These are phyloP conservation scores for Agriotes lineatus DNA, from an alignment of 2,888 invertebrate species.

Conservation along the genomic window DNA sequence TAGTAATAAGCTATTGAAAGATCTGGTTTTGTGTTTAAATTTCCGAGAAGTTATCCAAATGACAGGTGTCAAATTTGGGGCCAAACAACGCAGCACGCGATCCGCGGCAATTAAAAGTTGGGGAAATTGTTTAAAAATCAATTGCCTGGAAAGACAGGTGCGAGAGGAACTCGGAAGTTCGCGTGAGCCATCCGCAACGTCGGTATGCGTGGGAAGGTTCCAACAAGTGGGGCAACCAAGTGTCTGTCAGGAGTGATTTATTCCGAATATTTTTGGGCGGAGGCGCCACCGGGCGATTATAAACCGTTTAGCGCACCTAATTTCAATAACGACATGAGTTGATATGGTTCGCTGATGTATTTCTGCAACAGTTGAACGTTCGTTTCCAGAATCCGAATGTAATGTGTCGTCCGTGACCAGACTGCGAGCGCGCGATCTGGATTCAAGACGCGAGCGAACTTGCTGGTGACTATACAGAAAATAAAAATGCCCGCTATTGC, in stretches of 20 bases:
- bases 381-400: constrained; percentile 60
- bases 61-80: too few relatives aligned
- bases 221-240: constrained; percentile 19
- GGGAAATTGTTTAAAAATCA: too few relatives aligned
- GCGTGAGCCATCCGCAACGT: neutral
- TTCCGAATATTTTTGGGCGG: constrained; percentile 27
- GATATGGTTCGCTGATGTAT: constrained; percentile 59
- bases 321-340: constrained; percentile 58
- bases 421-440: constrained; percentile 51
- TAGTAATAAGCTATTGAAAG: too few relatives aligned
- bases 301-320: constrained; percentile 50
- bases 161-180: too few relatives aligned
- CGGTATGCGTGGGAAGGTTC: constrained; percentile 13
- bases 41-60: too few relatives aligned
- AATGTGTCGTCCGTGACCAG: constrained; percentile 58
- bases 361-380: constrained; percentile 62
- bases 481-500: constrained; percentile 51
- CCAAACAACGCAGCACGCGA: too few relatives aligned
- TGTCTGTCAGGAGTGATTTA: constrained; percentile 18
- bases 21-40: too few relatives aligned
- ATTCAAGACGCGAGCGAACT: constrained; percentile 47
- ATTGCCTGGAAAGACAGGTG: too few relatives aligned
- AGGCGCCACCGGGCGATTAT: constrained; percentile 28
- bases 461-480: constrained; percentile 48
- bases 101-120: too few relatives aligned